These are phyloP conservation scores for Melipona beecheii DNA, from an alignment of 2,888 invertebrate genomes.

Conservation along the genomic window DNA sequence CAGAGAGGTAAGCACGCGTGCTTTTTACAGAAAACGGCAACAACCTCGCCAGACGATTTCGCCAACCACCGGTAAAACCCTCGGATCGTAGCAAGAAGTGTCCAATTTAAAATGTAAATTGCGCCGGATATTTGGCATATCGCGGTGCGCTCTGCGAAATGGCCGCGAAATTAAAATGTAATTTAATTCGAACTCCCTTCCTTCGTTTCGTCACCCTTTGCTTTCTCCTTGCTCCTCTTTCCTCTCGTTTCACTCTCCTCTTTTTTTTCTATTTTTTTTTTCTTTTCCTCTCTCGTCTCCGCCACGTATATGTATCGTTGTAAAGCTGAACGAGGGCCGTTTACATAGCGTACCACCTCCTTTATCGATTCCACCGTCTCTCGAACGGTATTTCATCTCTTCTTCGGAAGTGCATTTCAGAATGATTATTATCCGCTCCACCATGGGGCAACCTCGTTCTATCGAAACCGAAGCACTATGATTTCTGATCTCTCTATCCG, in stretches of 20 bases:
- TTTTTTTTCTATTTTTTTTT: no score
- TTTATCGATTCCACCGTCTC: slow-evolving; percentile 32
- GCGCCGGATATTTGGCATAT: slow-evolving; percentile 79
- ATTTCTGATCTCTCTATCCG: slow-evolving; percentile 17
- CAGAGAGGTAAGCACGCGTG: slow-evolving; percentile 5
- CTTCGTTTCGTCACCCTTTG: slow-evolving; percentile 24
- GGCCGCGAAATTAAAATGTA: slow-evolving; percentile 83
- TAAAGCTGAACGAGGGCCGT: slow-evolving; percentile 25
- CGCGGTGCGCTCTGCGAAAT: slow-evolving; percentile 75
- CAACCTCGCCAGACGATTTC: slow-evolving; percentile 30
- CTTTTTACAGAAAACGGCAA: slow-evolving; percentile 39
- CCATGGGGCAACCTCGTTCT: slow-evolving; percentile 22
- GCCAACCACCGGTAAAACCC: slow-evolving; percentile 34
- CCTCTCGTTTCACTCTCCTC: not conserved
- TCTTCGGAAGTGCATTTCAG: slow-evolving; percentile 54
- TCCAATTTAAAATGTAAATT: slow-evolving; percentile 83
- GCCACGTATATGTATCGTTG: not conserved
- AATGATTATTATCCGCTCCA: slow-evolving; percentile 57
- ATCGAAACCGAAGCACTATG: slow-evolving; percentile 10
- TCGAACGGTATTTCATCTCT: slow-evolving; percentile 26
- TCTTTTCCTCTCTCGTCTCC: not conserved
- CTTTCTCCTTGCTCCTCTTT: not conserved
- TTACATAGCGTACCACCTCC: slow-evolving; percentile 21
- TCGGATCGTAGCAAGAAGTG: slow-evolving; percentile 72
- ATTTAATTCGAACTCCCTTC: slow-evolving; percentile 77